Conservation (phyloP, 1,140 invertebrate genomes). For the Lepidotrigona ventralis region DNA sequence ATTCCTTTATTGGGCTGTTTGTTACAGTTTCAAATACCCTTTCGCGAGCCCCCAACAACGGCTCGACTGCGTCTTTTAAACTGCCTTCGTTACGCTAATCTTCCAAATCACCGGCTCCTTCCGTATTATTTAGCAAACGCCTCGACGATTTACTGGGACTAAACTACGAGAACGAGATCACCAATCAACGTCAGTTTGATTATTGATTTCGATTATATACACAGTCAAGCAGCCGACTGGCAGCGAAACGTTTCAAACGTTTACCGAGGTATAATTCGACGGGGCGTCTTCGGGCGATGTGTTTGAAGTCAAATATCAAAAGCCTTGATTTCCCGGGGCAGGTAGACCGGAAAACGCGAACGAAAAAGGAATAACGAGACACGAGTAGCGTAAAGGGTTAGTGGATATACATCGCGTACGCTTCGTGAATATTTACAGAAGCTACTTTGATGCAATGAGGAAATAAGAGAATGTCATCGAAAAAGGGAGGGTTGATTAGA, state of each 20-base stretch:
- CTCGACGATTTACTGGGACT: background rate
- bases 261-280: background rate
- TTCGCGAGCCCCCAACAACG: background rate
- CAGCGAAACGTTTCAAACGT: background rate
- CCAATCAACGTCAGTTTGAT: constrained; percentile 1
- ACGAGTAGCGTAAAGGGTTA: background rate
- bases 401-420: constrained; percentile 1
- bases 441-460: background rate
- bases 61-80: background rate
- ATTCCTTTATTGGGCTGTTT: constrained; percentile 39
- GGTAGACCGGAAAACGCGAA: constrained; percentile 29
- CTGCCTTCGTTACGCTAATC: background rate
- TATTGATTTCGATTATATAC: background rate
- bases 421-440: constrained; percentile 14
- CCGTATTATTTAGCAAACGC: background rate
- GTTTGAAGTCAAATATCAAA: constrained; percentile 28
- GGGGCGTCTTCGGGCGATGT: background rate
- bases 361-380: constrained; percentile 9
- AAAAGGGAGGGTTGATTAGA: constrained; percentile 16
- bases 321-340: constrained; percentile 6
- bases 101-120: background rate
- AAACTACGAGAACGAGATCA: background rate
- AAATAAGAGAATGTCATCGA: constrained; percentile 8
- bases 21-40: constrained; percentile 1
- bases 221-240: too few species aligned